Base-by-base conservation (phyloP, 2,888 invertebrate species). In the Hanleya hanleyi region DNA sequence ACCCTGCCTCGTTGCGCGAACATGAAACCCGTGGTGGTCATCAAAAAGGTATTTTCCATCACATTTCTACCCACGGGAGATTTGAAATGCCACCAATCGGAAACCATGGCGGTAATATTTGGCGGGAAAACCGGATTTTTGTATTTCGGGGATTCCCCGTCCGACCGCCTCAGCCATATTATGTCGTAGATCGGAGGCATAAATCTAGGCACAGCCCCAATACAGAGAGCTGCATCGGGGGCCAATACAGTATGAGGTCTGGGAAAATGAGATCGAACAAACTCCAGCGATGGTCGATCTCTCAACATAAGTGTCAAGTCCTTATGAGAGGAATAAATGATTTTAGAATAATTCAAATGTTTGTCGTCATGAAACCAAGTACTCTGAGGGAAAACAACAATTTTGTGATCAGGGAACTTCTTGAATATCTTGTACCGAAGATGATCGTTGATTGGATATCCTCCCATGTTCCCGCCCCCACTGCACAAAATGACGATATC, bases 401-500 rank as follows among this genome's bases (percentile, higher is more conserved):
- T 61, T 7, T 73, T 33, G 66, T 70, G 73, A 1, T 70, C 67
- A 15, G n/a, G 51, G 64, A 76, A 73, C 15, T 26, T 33, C 1
- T 69, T 49, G 22, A 76, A 32, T 7, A 50, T 70, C 26, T 57
- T 47, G 22, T 18, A 26, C 15, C 74, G 38, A 1, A 37, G 18
- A 0, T 35, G 26, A n/a, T 77, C 73, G 0, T 38, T 26, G 0
- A 2, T 3, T 22, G 26, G n/a, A 50, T 75, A 77, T 0, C 70
- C 69, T 18, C 72, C 47, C 12, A 81, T 29, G 49, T 81, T 81
- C 0, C 81, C 81, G 0, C 81, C 81, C 0, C 81, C 81, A 35
- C 80, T 77, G 37, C 77, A 72, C 7, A 81, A 41, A 26, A 80
- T 77, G 6, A 78, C 75, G 5, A 81, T 38, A 22, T 76, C 68